Conservation (phyloP, 2,888 invertebrate genomes). For the Sinopyrophorus schimmeli region DNA sequence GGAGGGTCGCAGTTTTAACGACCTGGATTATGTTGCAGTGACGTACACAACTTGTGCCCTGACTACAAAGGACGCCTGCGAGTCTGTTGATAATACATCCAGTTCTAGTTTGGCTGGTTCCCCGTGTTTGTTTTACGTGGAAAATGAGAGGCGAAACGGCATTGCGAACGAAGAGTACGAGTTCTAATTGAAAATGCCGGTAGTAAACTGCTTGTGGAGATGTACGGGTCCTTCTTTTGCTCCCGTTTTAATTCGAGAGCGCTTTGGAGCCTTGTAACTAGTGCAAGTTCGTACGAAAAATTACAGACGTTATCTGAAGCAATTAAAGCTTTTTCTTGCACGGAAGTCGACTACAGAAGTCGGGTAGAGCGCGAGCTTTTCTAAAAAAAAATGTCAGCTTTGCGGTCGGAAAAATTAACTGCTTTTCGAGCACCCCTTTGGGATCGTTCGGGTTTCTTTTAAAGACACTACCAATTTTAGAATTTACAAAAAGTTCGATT, state of each 20-base stretch:
- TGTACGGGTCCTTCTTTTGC: conserved; percentile 1
- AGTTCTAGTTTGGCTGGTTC: conserved; percentile 14
- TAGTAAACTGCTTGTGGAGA: conserved; percentile 1
- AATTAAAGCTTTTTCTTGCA: conserved; percentile 2
- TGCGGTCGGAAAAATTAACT: no score
- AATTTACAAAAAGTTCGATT: no score
- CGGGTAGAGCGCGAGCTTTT: no score
- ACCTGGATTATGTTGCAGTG: conserved; percentile 9
- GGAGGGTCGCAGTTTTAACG: conserved; percentile 7
- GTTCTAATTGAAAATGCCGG: conserved; percentile 20
- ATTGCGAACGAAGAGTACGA: conserved; percentile 9
- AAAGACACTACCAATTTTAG: no score
- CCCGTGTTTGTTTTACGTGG: conserved; percentile 22
- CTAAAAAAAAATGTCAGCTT: no score
- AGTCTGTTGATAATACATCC: conserved; percentile 23
- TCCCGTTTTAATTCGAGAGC: conserved; percentile 6
- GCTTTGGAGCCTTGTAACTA: conserved; percentile 1
- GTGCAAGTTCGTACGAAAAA: not conserved
- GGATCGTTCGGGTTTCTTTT: no score
- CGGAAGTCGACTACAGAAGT: no score
- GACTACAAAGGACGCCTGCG: conserved; percentile 21
- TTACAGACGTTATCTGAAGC: conserved; percentile 1
- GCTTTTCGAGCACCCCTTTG: no score
- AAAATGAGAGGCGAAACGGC: conserved; percentile 17
- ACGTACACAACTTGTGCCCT: conserved; percentile 4